These are phyloP conservation scores for Zoanthus solanderi DNA, from an alignment of 92 coral and sea anemone species.

Conservation along the genomic window DNA sequence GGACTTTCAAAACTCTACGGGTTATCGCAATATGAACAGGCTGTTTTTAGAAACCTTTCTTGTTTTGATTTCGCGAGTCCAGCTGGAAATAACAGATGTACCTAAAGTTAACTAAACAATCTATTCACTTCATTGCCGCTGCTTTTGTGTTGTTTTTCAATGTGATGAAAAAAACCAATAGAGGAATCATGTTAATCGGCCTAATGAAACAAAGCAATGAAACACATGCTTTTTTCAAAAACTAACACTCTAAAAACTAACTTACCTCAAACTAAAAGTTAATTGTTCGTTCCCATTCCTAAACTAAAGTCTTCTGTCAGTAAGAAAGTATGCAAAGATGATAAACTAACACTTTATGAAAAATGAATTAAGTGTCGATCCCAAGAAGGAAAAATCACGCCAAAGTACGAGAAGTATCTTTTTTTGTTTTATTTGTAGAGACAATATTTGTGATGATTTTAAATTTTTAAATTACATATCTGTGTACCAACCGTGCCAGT, in stretches of 20 bases:
- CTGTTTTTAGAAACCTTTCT: conserved; percentile 14
- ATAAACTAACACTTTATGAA: conserved; percentile 39
- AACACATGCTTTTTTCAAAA: conserved; percentile 26
- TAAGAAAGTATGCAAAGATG: not conserved
- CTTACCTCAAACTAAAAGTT: conserved; percentile 11
- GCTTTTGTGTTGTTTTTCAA: conserved; percentile 1
- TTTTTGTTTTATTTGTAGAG: not conserved
- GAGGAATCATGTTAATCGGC: conserved; percentile 6
- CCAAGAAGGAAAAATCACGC: not conserved
- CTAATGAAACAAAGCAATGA: not conserved
- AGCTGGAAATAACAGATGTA: conserved; percentile 54
- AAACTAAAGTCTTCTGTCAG: not conserved
- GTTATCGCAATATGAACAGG: conserved; percentile 33
- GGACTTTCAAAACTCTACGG: conserved; percentile 13
- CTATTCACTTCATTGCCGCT: conserved; percentile 16
- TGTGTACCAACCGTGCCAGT: not conserved
- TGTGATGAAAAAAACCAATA: conserved; percentile 14
- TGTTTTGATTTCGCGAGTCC: conserved; percentile 47
- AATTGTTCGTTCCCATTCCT: conserved; percentile 20
- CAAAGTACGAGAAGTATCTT: not conserved
- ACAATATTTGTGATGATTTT: no score
- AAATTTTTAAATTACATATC: no score
- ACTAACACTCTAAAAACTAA: not conserved
- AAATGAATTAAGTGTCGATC: not conserved
- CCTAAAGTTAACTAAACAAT: conserved; percentile 33